phyloP scores from a whole-genome alignment of 2,888 invertebrate species.

The Isoperla grammatica region DNA sequence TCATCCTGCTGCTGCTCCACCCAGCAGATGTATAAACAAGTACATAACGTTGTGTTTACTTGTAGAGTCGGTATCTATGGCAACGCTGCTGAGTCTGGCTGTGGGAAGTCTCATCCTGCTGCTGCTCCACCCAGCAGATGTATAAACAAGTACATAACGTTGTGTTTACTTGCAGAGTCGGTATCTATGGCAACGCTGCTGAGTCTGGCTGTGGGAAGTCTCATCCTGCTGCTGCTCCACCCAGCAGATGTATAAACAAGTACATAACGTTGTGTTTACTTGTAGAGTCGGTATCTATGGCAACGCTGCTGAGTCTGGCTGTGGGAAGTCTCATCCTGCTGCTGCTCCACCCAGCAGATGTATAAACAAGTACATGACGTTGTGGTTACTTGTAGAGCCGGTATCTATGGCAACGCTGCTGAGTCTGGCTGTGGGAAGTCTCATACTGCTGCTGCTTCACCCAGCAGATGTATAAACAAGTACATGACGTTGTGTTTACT shows the following conservation, averaged over 20 bases:
- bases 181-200: constrained; percentile 55
- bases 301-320: constrained; percentile 53
- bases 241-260: too few relatives aligned
- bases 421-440: constrained; percentile 52
- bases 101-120: constrained; percentile 52
- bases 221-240: constrained; percentile 51
- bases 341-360: too few relatives aligned
- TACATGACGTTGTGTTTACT: too few relatives aligned
- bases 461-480: too few relatives aligned
- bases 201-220: constrained; percentile 52
- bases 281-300: constrained; percentile 59
- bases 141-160: too few relatives aligned
- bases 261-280: too few relatives aligned
- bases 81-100: constrained; percentile 53
- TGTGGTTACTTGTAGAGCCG: too few relatives aligned
- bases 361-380: too few relatives aligned
- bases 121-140: too few relatives aligned
- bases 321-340: constrained; percentile 52
- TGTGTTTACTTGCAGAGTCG: too few relatives aligned
- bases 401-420: constrained; percentile 55
- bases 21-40: too few relatives aligned
- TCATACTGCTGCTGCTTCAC: constrained; percentile 51
- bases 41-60: too few relatives aligned
- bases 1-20: constrained; percentile 51
- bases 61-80: constrained; percentile 59